phyloP scores from a whole-genome alignment of 2,797 vertebrate genomes.

The Propithecus deckenii region DNA sequence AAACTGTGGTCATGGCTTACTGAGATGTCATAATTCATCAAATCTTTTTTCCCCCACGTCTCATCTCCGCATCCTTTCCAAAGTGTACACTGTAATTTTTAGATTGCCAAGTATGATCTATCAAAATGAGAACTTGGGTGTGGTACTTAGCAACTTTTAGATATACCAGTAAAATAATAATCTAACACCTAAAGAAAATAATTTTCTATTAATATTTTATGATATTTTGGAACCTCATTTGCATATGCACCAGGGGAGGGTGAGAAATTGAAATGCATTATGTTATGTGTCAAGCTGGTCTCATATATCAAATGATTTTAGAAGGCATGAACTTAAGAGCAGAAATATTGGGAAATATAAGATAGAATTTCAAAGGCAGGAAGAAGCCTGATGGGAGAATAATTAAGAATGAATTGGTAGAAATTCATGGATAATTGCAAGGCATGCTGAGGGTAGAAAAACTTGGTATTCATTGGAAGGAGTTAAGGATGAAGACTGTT shows the following conservation, averaged over 20 bases:
- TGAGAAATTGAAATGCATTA: slow-evolving; percentile 11
- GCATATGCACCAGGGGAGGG: background rate
- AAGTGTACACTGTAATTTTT: slow-evolving; percentile 66
- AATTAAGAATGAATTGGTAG: slow-evolving; percentile 2
- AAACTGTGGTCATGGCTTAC: slow-evolving; percentile 49
- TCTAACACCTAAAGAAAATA: slow-evolving; percentile 13
- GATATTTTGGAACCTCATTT: background rate
- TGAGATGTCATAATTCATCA: slow-evolving; percentile 54
- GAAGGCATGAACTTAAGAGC: background rate
- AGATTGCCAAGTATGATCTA: slow-evolving; percentile 56
- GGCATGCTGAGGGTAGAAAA: background rate
- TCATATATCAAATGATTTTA: slow-evolving; percentile 34
- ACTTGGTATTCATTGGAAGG: background rate
- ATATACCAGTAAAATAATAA: slow-evolving; percentile 15
- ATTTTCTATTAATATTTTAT: slow-evolving; percentile 31
- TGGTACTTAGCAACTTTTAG: background rate
- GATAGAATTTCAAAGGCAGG: slow-evolving; percentile 58
- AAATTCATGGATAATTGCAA: slow-evolving; percentile 17
- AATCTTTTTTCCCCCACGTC: background rate
- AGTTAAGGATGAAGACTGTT: background rate
- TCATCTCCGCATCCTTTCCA: slow-evolving; percentile 44
- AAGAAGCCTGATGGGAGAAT: slow-evolving; percentile 28
- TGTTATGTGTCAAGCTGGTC: background rate
- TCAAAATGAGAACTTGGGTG: slow-evolving; percentile 38
- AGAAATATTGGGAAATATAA: background rate